Conservation (phyloP, 2,113 vertebrate genomes). For the Stigmatopora argus region DNA sequence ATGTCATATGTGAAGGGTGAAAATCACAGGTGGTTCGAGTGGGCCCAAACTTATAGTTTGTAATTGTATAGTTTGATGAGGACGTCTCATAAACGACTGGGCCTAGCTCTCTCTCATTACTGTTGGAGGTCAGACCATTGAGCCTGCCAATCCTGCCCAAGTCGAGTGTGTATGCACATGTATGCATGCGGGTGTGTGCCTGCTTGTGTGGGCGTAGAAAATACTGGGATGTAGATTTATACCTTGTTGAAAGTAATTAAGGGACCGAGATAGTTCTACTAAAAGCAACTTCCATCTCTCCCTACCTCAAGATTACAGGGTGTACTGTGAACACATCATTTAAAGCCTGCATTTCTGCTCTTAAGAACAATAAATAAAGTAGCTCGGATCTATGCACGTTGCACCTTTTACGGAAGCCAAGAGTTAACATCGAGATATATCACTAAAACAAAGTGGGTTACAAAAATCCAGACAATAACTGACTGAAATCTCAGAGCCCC, state of each 20-base stretch:
- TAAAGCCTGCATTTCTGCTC: neutral
- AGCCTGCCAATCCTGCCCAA: slow-evolving; percentile 13
- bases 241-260: slow-evolving; percentile 29
- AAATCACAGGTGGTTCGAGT: slow-evolving; percentile 13
- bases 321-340: neutral
- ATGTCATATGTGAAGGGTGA: slow-evolving; percentile 11
- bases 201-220: slow-evolving; percentile 23
- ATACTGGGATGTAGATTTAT: slow-evolving; percentile 40
- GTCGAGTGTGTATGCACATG: neutral
- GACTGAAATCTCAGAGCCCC: neutral
- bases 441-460: too few relatives aligned
- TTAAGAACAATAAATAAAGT: neutral
- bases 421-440: too few relatives aligned
- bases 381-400: too few relatives aligned
- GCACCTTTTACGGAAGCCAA: too few relatives aligned
- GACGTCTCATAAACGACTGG: slow-evolving; percentile 23
- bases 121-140: slow-evolving; percentile 22
- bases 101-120: slow-evolving; percentile 48
- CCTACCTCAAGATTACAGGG: slow-evolving; percentile 31
- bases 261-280: slow-evolving; percentile 12
- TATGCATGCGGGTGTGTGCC: neutral
- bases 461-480: neutral
- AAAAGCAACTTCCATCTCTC: slow-evolving; percentile 7
- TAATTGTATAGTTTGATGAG: slow-evolving; percentile 38
- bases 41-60: slow-evolving; percentile 14